Conservation (phyloP, 2,113 vertebrate species). For the Chionis minor region DNA sequence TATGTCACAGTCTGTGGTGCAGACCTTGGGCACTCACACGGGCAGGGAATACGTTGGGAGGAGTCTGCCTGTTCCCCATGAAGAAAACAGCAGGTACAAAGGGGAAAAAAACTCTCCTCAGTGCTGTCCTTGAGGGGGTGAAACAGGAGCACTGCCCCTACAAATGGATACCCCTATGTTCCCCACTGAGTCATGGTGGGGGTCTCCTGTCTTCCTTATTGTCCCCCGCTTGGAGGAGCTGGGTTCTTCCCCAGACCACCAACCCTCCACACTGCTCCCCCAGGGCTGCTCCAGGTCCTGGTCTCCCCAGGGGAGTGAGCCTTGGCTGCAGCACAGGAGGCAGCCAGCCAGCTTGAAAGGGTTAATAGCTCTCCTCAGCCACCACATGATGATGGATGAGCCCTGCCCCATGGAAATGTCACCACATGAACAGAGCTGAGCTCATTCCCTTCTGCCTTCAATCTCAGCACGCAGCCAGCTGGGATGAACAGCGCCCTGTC, state of each 20-base stretch:
- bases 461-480: background rate
- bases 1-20: background rate
- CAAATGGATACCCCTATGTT: background rate
- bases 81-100: background rate
- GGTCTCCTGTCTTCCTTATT: background rate
- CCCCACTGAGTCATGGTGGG: background rate
- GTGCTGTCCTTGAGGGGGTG: background rate
- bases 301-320: accelerated
- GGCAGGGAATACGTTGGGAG: accelerated
- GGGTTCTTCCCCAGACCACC: background rate
- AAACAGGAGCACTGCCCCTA: background rate
- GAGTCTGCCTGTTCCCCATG: background rate
- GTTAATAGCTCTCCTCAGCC: constrained; percentile 33
- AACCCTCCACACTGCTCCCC: background rate
- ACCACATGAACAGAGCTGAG: constrained; percentile 16
- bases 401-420: constrained; percentile 50
- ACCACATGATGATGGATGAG: constrained; percentile 45
- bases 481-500: background rate
- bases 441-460: background rate
- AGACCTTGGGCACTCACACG: background rate
- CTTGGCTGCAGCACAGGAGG: background rate
- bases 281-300: background rate
- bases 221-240: accelerated
- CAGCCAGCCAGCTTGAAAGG: background rate
- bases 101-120: background rate